Evolutionary conservation across 2,113 vertebrate species (phyloP), one percentile per base, ranked within the genome.

Genomic region (Passer montanus): DNA sequence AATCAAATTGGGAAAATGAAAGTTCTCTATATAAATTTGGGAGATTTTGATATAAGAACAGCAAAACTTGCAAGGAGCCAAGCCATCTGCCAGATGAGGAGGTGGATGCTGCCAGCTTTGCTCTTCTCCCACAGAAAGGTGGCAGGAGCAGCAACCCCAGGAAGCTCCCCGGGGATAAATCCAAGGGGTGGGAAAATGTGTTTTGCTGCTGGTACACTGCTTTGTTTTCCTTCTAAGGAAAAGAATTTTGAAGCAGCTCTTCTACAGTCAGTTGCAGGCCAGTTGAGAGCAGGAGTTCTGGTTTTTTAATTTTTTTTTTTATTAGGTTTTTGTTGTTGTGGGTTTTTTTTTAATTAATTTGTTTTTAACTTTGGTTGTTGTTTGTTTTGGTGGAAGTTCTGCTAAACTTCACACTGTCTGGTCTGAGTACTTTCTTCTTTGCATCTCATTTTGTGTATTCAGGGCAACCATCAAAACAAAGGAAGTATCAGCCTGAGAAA

Each of bases 401-500:
- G 47, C 49, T 77, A 50, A 81, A 86, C 35, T 76, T 81, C 66
- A 80, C 18, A 23, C 9, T 55, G 8, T 58, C 50, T 84, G 60
- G 47, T 58, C 58, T 30, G 22, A 90, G 15, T 22, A 52, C 24
- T 70, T 93, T 87, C 60, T 86, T 39, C 41, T 70, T 77, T 44
- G n/a, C 49, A 87, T 85, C 70, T 91, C 53, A 37, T 84, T 95
- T 93, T 89, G 46, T 76, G 28, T 80, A 41, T 85, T 94, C 53
- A 93, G 74, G 81, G 43, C 49, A 91, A 72, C 53, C 66, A 89
- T 76, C 87, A 95, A 85, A 94, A 94, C 37, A 91, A 95, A 89
- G 56, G 73, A 84, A 82, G 26, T 50, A 82, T 59, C 41, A 89
- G 63, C 37, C 37, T 73, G 26, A 94, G 77, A 92, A 95, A 84